Conservation (phyloP, 2,113 vertebrate genomes). For the Piaya cayana region DNA sequence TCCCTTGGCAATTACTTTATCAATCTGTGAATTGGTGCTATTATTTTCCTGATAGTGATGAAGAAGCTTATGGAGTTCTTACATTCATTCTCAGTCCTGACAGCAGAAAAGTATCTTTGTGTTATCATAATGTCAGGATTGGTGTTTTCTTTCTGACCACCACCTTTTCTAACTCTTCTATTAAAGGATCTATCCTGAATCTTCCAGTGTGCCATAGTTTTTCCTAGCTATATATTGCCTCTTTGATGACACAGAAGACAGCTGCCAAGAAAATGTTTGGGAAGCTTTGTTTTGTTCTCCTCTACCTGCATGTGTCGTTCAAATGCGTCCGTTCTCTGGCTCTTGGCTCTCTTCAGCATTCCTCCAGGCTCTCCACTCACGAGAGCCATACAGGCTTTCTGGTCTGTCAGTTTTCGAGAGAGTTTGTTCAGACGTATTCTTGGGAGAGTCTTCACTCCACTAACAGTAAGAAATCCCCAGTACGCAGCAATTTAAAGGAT, state of each 20-base stretch:
- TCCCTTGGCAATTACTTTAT: not conserved
- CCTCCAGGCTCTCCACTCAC: conserved; percentile 3
- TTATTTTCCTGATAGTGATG: not conserved
- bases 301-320: not conserved
- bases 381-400: not conserved
- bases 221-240: not conserved
- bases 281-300: conserved; percentile 26
- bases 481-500: not conserved
- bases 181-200: not conserved
- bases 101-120: not conserved
- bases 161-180: not conserved
- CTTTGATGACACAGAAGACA: not conserved
- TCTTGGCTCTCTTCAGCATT: not conserved
- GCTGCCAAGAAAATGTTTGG: not conserved
- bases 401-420: conserved; percentile 37
- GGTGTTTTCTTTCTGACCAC: not conserved
- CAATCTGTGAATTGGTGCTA: not conserved
- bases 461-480: conserved; percentile 10
- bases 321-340: not conserved
- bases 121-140: not conserved
- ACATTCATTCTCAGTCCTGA: not conserved
- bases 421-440: conserved; percentile 31
- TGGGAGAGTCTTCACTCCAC: conserved; percentile 28
- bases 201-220: not conserved
- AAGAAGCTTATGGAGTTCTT: not conserved